phyloP scores from a whole-genome alignment of 2,797 vertebrate genomes.

The Sebastes diploproa region DNA sequence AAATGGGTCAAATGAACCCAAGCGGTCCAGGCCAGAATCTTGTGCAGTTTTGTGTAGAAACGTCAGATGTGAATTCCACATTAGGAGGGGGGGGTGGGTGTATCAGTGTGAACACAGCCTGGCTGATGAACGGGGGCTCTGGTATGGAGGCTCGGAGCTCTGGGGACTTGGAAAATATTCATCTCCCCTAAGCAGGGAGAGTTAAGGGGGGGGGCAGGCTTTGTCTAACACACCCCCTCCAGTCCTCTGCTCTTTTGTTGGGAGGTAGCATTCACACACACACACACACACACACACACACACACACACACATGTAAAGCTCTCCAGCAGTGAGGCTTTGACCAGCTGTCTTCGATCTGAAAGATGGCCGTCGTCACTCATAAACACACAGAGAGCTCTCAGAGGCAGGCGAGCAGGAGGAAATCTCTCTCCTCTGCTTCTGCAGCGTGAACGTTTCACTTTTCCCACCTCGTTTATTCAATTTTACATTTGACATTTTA shows the following conservation, averaged over 20 bases:
- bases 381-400: constrained; percentile 24
- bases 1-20: constrained; percentile 14
- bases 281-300: constrained; percentile 7
- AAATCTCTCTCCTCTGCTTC: constrained; percentile 9
- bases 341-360: constrained; percentile 74
- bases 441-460: background rate
- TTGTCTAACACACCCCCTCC: constrained; percentile 68
- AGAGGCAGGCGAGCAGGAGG: background rate
- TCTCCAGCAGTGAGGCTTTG: constrained; percentile 65
- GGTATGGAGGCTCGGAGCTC: constrained; percentile 51
- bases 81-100: background rate
- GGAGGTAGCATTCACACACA: constrained; percentile 37
- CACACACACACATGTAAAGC: constrained; percentile 40
- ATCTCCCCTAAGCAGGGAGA: constrained; percentile 73
- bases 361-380: constrained; percentile 60
- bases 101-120: constrained; percentile 6
- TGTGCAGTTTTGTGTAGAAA: background rate
- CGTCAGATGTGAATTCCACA: constrained; percentile 2
- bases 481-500: constrained; percentile 9
- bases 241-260: constrained; percentile 73
- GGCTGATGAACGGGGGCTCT: constrained; percentile 25
- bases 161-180: constrained; percentile 75
- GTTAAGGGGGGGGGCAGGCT: constrained; percentile 45
- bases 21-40: background rate
- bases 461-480: background rate